Evolutionary conservation across 2,113 vertebrate genomes (phyloP).

Genomic region (Nipponia nippon): DNA sequence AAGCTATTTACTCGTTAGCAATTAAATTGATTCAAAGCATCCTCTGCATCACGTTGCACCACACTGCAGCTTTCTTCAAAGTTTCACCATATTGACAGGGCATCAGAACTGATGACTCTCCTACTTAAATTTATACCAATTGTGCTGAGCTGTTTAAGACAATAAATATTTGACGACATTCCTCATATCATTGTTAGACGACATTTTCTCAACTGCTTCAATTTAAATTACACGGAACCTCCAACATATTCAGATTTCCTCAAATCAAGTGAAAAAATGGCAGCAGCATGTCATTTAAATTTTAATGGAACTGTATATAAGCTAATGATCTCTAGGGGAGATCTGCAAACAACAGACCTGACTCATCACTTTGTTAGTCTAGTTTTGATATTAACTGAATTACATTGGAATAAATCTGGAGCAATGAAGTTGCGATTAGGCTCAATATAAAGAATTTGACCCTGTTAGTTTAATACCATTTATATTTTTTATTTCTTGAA

Average conservation of each 20-base stretch:
- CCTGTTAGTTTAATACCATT: neutral
- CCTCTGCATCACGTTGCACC: neutral
- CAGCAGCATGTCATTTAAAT: neutral
- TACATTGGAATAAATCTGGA: neutral
- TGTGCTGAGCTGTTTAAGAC: neutral
- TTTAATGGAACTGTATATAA: neutral
- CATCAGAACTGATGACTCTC: neutral
- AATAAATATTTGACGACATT: neutral
- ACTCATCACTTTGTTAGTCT: neutral
- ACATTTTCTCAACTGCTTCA: neutral
- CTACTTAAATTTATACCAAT: neutral
- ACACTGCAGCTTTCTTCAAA: neutral
- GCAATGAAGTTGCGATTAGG: neutral
- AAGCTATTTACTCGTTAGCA: neutral
- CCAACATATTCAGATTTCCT: neutral
- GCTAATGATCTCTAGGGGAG: neutral
- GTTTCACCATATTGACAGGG: neutral
- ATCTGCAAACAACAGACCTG: neutral
- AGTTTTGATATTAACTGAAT: neutral
- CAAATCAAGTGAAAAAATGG: neutral
- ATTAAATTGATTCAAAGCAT: neutral
- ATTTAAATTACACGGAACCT: neutral
- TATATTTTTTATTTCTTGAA: neutral
- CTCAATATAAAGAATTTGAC: neutral
- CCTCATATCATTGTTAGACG: neutral